A percentile compares a stretch with the other conserved stretches of the same genome.
Evolutionary conservation across 1,140 invertebrate species (phyloP).

Genomic region (Nylanderia fulva): DNA sequence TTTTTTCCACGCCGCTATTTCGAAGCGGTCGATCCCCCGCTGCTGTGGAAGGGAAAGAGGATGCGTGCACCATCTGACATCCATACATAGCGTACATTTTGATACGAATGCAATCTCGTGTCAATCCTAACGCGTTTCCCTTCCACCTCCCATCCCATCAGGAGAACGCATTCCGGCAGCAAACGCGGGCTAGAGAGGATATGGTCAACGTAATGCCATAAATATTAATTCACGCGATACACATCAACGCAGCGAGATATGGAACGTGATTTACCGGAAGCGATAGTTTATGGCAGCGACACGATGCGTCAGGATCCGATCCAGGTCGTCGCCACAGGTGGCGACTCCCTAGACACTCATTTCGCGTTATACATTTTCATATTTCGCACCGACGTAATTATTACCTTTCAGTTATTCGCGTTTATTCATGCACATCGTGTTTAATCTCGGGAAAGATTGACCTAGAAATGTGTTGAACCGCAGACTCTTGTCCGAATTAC

Average conservation of each 20-base stretch:
- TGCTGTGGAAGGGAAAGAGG: not conserved
- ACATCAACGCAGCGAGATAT: constrained; percentile 52
- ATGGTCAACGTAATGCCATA: constrained; percentile 53
- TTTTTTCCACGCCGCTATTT: constrained; percentile 43
- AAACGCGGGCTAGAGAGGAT: not conserved
- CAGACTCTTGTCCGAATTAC: not conserved
- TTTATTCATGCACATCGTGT: not conserved
- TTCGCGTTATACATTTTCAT: constrained; percentile 26
- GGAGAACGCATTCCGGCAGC: not conserved
- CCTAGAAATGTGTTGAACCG: not conserved
- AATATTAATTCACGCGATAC: constrained; percentile 61
- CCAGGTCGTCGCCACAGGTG: constrained; percentile 54
- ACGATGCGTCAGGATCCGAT: constrained; percentile 16
- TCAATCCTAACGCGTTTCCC: not conserved
- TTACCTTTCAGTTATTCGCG: not conserved
- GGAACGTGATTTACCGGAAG: constrained; percentile 60
- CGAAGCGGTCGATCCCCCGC: constrained; percentile 2
- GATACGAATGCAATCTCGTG: constrained; percentile 62
- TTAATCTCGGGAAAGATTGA: not conserved
- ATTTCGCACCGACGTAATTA: constrained; percentile 23
- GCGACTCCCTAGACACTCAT: constrained; percentile 34
- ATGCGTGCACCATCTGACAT: constrained; percentile 23
- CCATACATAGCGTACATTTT: constrained; percentile 43
- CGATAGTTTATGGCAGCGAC: constrained; percentile 62
- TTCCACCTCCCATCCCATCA: too few species aligned